A percentile compares a stretch with the other conserved stretches of the same genome.
These are phyloP conservation scores for Heliconius melpomene DNA, from an alignment of 1,140 invertebrate species.

Conservation along the genomic window DNA sequence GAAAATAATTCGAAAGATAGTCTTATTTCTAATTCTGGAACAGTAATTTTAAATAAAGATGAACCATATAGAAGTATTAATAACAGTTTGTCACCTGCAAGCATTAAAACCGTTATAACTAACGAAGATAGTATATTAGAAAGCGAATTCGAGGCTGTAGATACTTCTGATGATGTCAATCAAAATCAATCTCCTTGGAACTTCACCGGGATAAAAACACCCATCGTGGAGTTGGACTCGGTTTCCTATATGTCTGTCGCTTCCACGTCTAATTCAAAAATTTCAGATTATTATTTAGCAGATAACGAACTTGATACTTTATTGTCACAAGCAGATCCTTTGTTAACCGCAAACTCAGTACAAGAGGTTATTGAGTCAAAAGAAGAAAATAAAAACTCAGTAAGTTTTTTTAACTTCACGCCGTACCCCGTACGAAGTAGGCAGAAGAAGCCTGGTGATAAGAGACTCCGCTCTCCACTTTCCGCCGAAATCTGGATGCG, in stretches of 20 bases:
- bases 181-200: slow-evolving; percentile 14
- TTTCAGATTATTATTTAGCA: slow-evolving; percentile 61
- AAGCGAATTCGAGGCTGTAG: slow-evolving; percentile 37
- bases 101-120: slow-evolving; percentile 46
- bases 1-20: slow-evolving; percentile 33
- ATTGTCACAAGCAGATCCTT: slow-evolving; percentile 30
- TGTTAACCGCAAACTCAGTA: slow-evolving; percentile 44
- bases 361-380: slow-evolving; percentile 64
- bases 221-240: slow-evolving; percentile 49
- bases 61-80: slow-evolving; percentile 35
- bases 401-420: slow-evolving; percentile 27
- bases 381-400: slow-evolving; percentile 41
- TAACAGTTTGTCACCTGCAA: slow-evolving; percentile 41
- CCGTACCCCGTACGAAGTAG: no score
- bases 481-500: no score
- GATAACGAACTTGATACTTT: slow-evolving; percentile 48
- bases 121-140: slow-evolving; percentile 43
- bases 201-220: slow-evolving; percentile 37
- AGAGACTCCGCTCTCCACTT: no score
- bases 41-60: slow-evolving; percentile 42
- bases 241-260: slow-evolving; percentile 60
- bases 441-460: no score
- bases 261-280: slow-evolving; percentile 49
- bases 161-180: background rate
- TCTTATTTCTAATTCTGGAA: slow-evolving; percentile 44